Percentiles rank a stretch among this genome's conserved stretches.
Conservation (phyloP, 2,888 invertebrate species). For the Sycophila texana region DNA sequence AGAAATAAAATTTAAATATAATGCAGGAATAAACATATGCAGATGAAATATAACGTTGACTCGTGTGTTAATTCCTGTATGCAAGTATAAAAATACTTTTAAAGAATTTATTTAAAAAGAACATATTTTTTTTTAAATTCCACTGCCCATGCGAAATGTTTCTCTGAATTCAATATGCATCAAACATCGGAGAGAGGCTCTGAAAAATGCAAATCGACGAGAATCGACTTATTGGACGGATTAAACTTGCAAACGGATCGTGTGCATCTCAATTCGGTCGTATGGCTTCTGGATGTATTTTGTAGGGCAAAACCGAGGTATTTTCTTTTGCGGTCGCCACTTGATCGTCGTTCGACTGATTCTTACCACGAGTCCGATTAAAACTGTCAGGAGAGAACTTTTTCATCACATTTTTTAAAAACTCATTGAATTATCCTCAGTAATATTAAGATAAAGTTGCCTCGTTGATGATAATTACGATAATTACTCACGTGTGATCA, state of each 20-base stretch:
- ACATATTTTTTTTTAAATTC: not conserved
- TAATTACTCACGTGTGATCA: no score
- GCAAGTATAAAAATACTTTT: not conserved
- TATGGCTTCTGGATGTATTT: not conserved
- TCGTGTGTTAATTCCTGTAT: slow-evolving; percentile 31
- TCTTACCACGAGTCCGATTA: no score
- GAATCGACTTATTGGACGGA: slow-evolving; percentile 17
- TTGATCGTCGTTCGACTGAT: slow-evolving; percentile 2
- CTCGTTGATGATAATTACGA: no score
- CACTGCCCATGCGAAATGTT: not conserved
- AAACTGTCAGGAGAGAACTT: no score
- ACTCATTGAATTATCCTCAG: no score
- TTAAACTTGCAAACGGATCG: slow-evolving; percentile 29
- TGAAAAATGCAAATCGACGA: slow-evolving; percentile 5
- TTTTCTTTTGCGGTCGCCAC: slow-evolving; percentile 26
- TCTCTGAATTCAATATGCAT: not conserved
- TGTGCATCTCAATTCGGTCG: slow-evolving; percentile 30
- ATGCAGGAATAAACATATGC: slow-evolving; percentile 33
- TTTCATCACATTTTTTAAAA: no score
- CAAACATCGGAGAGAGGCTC: not conserved
- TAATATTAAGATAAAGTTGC: no score
- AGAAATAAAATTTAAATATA: slow-evolving; percentile 1
- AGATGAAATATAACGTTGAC: slow-evolving; percentile 39
- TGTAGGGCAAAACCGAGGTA: slow-evolving; percentile 14
- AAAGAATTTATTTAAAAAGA: no score